Base-by-base conservation (phyloP, 2,113 vertebrate species). In the Gadus macrocephalus region DNA sequence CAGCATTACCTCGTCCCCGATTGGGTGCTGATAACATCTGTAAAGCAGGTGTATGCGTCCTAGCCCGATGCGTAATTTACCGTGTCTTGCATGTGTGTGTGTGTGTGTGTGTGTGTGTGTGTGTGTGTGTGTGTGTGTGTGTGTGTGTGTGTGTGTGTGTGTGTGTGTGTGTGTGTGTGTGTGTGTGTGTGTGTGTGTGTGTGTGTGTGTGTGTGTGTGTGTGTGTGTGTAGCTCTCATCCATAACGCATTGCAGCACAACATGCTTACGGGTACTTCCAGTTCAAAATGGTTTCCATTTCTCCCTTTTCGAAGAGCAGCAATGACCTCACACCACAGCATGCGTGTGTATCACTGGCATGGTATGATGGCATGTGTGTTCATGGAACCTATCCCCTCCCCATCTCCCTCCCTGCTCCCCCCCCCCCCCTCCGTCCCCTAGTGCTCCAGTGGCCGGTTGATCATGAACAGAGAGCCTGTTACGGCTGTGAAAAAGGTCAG, bases 1-100 rank as follows among this genome's bases (percentile, higher is more conserved):
- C 67, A 17, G 14, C 35, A 6, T 9, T 4, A 64, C 28, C 63
- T 27, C 38, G 15, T 66, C 64, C 42, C 9, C 42, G 64, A 53
- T 66, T 68, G 63, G 73, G 66, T 55, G 67, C 62, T 5, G 62
- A 35, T 82, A 78, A 78, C 76, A 74, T 85, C 71, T 78, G 22
- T 12, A 7, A 27, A 15, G 38, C 8, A 25, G 61, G 16, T 7
- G 68, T 70, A 64, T 35, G 27, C 15, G 42, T 11, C 35, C 3
- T 65, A 35, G 31, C 55, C 53, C 42, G 25, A 61, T 62, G 53
- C 64, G 66, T 65, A 11, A 72, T 74, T 73, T 70, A n/a, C 55
- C 61, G 22, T 12, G 7, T 20, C 1, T 70, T 63, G 71, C 19
- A 17, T 22, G 58, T 22, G 53, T 28, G 31, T 28, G 16, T 31